phyloP scores from a whole-genome alignment of 92 coral and sea anemone genomes.

The Actinernus sp. region DNA sequence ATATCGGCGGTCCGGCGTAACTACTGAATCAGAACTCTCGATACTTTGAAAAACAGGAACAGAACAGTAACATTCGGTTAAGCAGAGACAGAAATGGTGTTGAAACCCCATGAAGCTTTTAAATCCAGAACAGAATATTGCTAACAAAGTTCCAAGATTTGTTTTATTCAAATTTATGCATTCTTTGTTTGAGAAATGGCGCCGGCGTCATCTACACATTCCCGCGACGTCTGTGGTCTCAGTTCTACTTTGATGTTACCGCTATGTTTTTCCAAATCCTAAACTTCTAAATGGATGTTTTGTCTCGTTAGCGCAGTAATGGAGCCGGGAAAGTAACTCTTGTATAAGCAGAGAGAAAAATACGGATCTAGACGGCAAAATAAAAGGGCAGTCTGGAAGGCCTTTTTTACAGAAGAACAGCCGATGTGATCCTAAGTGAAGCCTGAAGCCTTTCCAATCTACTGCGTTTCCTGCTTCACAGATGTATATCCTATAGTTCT shows the following conservation, averaged over 20 bases:
- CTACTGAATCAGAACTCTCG: too few species aligned
- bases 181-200: slow-evolving; percentile 2
- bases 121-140: not conserved
- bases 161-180: too few species aligned
- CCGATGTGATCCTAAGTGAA: not conserved
- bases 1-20: too few species aligned
- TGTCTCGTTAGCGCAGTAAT: slow-evolving; percentile 24
- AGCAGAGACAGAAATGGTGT: not conserved
- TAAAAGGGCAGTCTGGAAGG: not conserved
- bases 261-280: slow-evolving; percentile 37
- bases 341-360: not conserved
- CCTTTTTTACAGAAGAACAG: not conserved
- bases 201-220: not conserved
- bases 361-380: not conserved
- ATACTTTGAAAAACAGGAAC: not conserved
- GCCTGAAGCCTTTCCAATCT: not conserved
- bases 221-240: slow-evolving; percentile 30
- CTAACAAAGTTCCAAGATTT: too few species aligned
- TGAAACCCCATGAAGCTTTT: not conserved
- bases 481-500: too few species aligned
- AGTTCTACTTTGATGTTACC: slow-evolving; percentile 42
- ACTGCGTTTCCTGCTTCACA: too few species aligned
- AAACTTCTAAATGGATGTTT: slow-evolving; percentile 40
- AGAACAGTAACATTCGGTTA: not conserved
- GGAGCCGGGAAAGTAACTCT: slow-evolving; percentile 6